Conservation (phyloP, 1,140 invertebrate genomes). For the Zaprionus camerounensis region DNA sequence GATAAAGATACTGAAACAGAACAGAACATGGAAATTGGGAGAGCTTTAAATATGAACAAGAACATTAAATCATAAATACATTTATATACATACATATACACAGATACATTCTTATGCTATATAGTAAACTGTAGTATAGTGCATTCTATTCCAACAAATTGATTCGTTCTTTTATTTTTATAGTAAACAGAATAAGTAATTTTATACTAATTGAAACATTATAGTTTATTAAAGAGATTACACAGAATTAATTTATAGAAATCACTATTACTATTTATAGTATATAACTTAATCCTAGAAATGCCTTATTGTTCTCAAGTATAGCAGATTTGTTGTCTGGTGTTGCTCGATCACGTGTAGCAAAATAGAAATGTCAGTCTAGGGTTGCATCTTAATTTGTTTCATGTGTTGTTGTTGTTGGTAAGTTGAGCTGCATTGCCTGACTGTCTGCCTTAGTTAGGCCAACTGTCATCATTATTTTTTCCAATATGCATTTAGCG, state of each 20-base stretch:
- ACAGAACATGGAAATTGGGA: neutral
- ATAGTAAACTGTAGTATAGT: no score
- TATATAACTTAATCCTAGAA: neutral
- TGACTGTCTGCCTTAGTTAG: slow-evolving; percentile 70
- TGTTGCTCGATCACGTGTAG: slow-evolving; percentile 38
- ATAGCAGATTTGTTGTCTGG: slow-evolving; percentile 28
- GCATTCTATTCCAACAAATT: no score
- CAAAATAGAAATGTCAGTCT: slow-evolving; percentile 33
- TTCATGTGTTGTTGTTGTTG: slow-evolving; percentile 49
- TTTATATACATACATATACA: no score
- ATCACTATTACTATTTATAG: neutral
- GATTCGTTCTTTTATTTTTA: no score
- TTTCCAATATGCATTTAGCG: slow-evolving; percentile 79
- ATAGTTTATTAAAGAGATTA: no score
- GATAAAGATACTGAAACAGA: neutral
- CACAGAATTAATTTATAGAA: no score
- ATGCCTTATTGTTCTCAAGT: neutral
- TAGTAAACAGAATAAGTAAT: no score
- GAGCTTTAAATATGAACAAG: neutral
- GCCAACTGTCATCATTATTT: slow-evolving; percentile 80
- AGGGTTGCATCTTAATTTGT: slow-evolving; percentile 71
- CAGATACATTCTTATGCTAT: no score
- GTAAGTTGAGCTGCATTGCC: slow-evolving; percentile 41
- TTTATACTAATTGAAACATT: no score
- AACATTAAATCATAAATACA: no score